These are phyloP conservation scores for Drosophila anomelani DNA, from an alignment of 2,888 invertebrate genomes.

Conservation along the genomic window DNA sequence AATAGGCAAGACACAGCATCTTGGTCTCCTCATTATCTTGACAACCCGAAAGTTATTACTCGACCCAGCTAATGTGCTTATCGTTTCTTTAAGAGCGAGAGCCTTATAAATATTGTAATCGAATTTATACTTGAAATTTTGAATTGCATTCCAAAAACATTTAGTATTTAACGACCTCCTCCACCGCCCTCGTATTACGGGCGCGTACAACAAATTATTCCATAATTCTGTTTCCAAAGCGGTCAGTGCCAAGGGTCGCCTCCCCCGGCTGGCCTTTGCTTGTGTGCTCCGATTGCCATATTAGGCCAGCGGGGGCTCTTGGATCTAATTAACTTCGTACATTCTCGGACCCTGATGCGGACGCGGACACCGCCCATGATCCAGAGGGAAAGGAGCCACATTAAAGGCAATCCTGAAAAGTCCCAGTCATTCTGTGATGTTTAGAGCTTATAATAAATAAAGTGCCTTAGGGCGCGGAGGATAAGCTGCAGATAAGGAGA, in stretches of 20 bases:
- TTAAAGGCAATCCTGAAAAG: constrained; percentile 6
- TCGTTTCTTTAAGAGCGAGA: too few relatives aligned
- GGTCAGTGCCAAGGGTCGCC: constrained; percentile 8
- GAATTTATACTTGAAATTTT: constrained; percentile 5
- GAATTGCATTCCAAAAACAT: constrained; percentile 6
- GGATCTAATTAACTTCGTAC: constrained; percentile 36
- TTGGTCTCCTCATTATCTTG: not conserved
- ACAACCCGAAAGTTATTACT: constrained; percentile 8
- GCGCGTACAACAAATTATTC: not conserved
- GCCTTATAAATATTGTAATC: constrained; percentile 11
- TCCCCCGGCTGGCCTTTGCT: not conserved
- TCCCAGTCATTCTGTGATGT: not conserved
- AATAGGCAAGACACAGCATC: constrained; percentile 6
- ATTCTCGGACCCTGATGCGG: not conserved
- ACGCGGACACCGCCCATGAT: not conserved
- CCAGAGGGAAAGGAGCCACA: not conserved
- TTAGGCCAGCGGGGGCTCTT: constrained; percentile 28
- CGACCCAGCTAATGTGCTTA: not conserved
- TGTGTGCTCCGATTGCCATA: constrained; percentile 7
- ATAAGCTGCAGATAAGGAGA: not conserved
- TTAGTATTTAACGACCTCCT: not conserved
- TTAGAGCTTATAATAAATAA: not conserved
- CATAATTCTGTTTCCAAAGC: constrained; percentile 6
- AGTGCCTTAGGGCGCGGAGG: too few relatives aligned
- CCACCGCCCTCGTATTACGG: not conserved